Evolutionary conservation across 2,113 vertebrate species (phyloP), one percentile per base, ranked within the genome.

Genomic region (Blennius ocellaris): DNA sequence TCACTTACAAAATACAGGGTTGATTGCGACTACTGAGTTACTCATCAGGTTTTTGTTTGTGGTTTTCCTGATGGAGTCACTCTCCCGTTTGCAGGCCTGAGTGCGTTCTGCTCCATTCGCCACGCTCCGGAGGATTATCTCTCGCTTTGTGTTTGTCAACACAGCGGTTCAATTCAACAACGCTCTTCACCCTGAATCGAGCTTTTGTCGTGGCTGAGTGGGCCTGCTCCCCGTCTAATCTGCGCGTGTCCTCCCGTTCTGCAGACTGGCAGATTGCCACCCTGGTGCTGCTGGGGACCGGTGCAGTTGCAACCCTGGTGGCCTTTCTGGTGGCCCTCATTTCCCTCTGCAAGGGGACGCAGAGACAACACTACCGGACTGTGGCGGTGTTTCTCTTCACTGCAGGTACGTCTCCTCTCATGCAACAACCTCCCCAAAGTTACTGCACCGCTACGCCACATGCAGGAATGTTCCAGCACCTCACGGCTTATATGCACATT

Each of bases 231-330:
- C 64, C 8, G 75, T 75, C 60, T 89, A 86, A 91, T 82, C 75
- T 81, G 63, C 65, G 1, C 49, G 51, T 69, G 49, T 85, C 51
- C 65, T 85, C 51, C 65, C 41, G n/a, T 74, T 73, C 77, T 65
- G 44, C 90, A 96, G 95, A 96, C 80, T 96, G 95, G 94, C 94
- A 95, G 91, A 90, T 95, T 15, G 94, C 94, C 71, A 93, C 94
- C 14, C 71, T 95, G 81, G 93, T 95, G 85, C 84, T 95, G 76
- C 85, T 95, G 69, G 80, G 93, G 60, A 66, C 88, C 0, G 94
- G 94, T 0, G 93, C 93, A 0, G 87, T 85, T 1, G 80, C 92
- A 4, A 94, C 94, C 0, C 82, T 95, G 72, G 71, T 94, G 84
- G 91, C 92, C 6, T 95, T 95, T 56, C 68, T 95, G 43, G 83